phyloP scores from a whole-genome alignment of 2,888 invertebrate genomes.

The Athripsodes cinereus region DNA sequence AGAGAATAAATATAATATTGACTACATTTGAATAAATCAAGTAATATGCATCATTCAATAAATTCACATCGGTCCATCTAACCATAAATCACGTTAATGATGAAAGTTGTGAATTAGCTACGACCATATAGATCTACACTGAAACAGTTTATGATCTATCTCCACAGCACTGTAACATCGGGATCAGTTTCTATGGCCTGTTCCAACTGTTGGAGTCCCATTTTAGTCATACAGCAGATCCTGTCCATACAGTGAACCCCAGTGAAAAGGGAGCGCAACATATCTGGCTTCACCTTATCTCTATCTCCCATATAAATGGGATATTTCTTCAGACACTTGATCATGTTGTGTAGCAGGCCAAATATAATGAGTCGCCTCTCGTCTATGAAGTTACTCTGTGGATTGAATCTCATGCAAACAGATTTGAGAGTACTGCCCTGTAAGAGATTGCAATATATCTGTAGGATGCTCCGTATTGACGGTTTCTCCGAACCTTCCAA shows the following conservation, averaged over 20 bases:
- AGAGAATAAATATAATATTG: no score
- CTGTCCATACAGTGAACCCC: conserved; percentile 81
- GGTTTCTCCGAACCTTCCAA: conserved; percentile 32
- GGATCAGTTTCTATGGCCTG: conserved; percentile 79
- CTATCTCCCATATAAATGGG: conserved; percentile 35
- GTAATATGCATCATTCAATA: no score
- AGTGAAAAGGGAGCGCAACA: conserved; percentile 64
- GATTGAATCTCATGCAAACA: conserved; percentile 39
- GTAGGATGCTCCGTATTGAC: conserved; percentile 18
- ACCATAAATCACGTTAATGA: no score
- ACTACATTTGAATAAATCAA: no score
- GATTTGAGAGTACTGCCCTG: conserved; percentile 42
- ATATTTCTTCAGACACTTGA: conserved; percentile 52
- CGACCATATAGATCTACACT: no score
- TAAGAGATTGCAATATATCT: conserved; percentile 23
- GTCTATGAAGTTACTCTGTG: conserved; percentile 35
- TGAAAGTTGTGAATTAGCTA: no score
- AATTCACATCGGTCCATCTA: no score
- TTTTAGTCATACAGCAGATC: conserved; percentile 79
- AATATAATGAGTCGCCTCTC: conserved; percentile 52
- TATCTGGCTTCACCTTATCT: conserved; percentile 37
- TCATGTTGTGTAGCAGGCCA: conserved; percentile 52
- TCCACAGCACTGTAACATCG: conserved; percentile 75
- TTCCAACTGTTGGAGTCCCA: conserved; percentile 69
- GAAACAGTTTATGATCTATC: conserved; percentile 41